A percentile compares a stretch with the other conserved stretches of the same genome.
phyloP scores from a whole-genome alignment of 2,888 invertebrate species.

The Antheraea assamensis region DNA sequence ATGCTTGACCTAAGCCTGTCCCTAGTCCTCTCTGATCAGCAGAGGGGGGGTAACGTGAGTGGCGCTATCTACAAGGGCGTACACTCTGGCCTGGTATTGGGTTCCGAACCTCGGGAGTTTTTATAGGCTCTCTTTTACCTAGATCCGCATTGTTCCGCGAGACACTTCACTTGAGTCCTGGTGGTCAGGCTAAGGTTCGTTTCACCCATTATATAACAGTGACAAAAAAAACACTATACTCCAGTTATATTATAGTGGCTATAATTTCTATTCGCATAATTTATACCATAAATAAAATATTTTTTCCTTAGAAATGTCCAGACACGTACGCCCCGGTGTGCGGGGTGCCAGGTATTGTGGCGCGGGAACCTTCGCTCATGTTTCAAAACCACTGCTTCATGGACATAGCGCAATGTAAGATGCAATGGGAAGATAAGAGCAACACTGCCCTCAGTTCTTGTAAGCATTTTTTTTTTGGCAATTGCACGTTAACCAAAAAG shows the following conservation, averaged over 20 bases:
- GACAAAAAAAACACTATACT: background rate
- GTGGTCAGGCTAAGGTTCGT: too few species aligned
- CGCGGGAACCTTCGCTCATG: slow-evolving; percentile 62
- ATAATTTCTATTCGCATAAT: background rate
- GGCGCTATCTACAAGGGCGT: too few species aligned
- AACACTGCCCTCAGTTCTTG: slow-evolving; percentile 52
- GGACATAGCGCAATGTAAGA: slow-evolving; percentile 73
- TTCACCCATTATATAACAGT: too few species aligned
- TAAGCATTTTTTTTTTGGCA: slow-evolving; percentile 30
- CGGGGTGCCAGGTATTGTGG: slow-evolving; percentile 54
- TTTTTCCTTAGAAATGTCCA: slow-evolving; percentile 58
- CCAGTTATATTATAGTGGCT: background rate
- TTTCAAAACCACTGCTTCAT: slow-evolving; percentile 74
- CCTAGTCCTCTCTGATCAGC: too few species aligned
- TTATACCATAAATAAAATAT: background rate
- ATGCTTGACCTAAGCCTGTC: too few species aligned
- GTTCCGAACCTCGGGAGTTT: too few species aligned
- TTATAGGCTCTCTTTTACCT: too few species aligned
- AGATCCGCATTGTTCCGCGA: too few species aligned
- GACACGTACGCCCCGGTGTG: slow-evolving; percentile 68
- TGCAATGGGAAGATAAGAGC: slow-evolving; percentile 59
- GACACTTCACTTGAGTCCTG: too few species aligned
- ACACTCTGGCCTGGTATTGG: too few species aligned
- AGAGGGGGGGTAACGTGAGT: too few species aligned
- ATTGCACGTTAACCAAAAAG: background rate